Conservation (phyloP, 1,140 invertebrate genomes). For the Chironomus tepperi region DNA sequence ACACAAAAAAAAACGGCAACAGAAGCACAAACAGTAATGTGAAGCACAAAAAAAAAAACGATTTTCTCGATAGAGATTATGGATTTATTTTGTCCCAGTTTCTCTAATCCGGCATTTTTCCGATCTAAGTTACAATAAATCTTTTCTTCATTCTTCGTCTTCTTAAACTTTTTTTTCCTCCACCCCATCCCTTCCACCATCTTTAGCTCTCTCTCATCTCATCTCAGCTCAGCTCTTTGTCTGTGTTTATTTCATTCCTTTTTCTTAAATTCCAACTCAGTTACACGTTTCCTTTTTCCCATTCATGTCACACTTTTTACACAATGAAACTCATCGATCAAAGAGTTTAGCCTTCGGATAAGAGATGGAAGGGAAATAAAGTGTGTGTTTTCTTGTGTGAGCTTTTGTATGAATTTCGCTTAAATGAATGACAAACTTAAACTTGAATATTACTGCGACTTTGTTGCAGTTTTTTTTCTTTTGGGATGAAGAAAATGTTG, state of each 20-base stretch:
- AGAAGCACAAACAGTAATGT: background rate
- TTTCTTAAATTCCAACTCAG: background rate
- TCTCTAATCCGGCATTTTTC: conserved; percentile 12
- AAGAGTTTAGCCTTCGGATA: conserved; percentile 12
- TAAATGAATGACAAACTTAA: too few relatives aligned
- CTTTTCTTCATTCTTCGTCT: background rate
- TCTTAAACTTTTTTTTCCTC: background rate
- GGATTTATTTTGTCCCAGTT: conserved; percentile 21
- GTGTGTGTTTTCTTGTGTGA: too few relatives aligned
- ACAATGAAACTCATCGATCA: conserved; percentile 12
- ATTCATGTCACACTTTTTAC: background rate
- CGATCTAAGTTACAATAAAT: conserved; percentile 9
- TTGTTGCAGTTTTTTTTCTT: too few relatives aligned
- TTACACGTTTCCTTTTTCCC: conserved; percentile 12
- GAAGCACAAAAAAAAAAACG: background rate
- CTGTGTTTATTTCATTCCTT: too few relatives aligned
- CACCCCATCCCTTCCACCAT: background rate
- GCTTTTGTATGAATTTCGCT: too few relatives aligned
- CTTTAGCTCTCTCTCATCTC: too few relatives aligned
- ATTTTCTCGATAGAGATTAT: conserved; percentile 21
- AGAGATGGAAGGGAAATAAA: background rate
- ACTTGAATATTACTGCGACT: too few relatives aligned
- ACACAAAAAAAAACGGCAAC: background rate
- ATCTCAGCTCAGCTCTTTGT: too few relatives aligned
- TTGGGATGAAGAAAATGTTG: too few relatives aligned